Base-by-base conservation (phyloP, 2,797 vertebrate genomes). In the Epinephelus coioides region DNA sequence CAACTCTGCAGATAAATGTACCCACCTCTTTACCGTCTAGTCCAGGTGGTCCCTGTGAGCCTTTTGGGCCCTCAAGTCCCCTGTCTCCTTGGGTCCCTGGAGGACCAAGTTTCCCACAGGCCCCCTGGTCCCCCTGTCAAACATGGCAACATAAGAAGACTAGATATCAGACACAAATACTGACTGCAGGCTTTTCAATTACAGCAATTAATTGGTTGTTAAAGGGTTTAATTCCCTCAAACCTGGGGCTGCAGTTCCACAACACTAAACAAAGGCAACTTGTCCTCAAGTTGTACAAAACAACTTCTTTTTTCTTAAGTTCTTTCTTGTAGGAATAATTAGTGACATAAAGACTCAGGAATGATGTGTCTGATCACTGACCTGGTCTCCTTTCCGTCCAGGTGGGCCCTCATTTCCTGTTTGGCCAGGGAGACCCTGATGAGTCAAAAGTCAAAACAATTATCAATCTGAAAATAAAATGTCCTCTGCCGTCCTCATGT, bases 381-480 rank as follows among this genome's bases (percentile, higher is more conserved):
- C 97, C 96, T 96, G 96, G 69, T 97, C 92, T 57, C 97, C 97
- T 88, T 97, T 98, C 38, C 7, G 76, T 27, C 97, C 97, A 0
- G 34, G 43, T 56, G 78, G 89, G 1, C 97, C 97, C 71, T 97
- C 95, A 0, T 60, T 75, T 79, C 97, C 97, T 0, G 27, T 73
- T 0, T 11, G 70, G 65, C 97, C 97, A 0, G 90, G 91, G 1
- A 66, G 67, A 79, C 97, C 97, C 97, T 98, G 71, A 84, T 12
- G 76, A 46, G 59, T 40, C 17, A 67, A 43, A 75, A 23, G 13
- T 25, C 15, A 69, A 40, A 77, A 67, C 17, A 56, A 51, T 40
- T 7, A 64, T 53, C 2, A 78, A 0, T n/a, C 4, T 2, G 15
- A 65, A 18, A 12, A 12, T 17, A 12, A 55, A 46, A 60, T 4